phyloP scores from a whole-genome alignment of 2,888 invertebrate genomes.

The Poecilus cupreus region DNA sequence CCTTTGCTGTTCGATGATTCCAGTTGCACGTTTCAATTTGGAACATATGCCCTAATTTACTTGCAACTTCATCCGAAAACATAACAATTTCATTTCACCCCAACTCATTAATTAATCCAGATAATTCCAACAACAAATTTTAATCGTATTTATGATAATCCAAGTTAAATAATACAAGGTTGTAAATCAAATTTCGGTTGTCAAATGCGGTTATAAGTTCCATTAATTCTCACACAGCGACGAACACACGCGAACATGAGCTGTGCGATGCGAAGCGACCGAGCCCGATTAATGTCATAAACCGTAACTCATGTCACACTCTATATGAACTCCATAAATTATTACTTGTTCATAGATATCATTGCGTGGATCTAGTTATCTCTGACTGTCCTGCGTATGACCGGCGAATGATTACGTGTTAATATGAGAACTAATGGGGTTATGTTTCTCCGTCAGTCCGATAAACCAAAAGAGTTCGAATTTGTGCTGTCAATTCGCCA shows the following conservation, averaged over 20 bases:
- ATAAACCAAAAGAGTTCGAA: neutral
- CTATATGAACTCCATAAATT: constrained; percentile 53
- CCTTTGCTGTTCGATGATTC: too few species aligned
- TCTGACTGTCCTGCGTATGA: neutral
- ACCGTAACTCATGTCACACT: constrained; percentile 55
- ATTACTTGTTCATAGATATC: constrained; percentile 45
- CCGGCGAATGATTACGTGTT: neutral
- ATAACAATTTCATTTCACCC: constrained; percentile 14
- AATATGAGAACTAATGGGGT: neutral
- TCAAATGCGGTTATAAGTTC: constrained; percentile 57
- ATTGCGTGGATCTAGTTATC: constrained; percentile 22
- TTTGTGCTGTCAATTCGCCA: neutral
- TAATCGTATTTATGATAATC: constrained; percentile 35
- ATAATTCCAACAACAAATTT: constrained; percentile 24
- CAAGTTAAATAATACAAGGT: constrained; percentile 36
- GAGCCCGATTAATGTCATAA: constrained; percentile 49
- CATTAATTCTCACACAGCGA: constrained; percentile 43
- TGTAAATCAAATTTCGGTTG: constrained; percentile 56
- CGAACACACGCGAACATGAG: neutral
- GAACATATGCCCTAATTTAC: neutral
- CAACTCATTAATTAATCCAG: neutral
- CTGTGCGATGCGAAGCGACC: neutral
- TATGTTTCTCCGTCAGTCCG: neutral
- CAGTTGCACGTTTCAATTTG: too few species aligned
- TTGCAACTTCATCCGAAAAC: neutral